Percentiles rank a stretch among this genome's conserved stretches.
Conservation (phyloP, 2,888 invertebrate species). For the Gryllus longicercus region DNA sequence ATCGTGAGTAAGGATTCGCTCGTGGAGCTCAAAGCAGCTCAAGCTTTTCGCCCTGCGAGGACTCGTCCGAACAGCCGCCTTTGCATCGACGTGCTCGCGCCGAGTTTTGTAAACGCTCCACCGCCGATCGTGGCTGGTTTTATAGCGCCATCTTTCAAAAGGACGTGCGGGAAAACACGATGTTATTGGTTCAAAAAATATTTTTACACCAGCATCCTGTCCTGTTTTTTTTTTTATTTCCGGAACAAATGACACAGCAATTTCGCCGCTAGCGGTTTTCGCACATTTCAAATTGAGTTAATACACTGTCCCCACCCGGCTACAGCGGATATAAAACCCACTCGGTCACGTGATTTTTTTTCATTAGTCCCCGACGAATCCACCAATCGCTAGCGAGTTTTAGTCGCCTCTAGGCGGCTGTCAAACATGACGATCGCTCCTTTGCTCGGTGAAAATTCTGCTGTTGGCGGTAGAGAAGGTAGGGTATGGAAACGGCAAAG, state of each 20-base stretch:
- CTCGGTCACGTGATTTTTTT: not conserved
- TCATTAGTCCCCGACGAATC: not conserved
- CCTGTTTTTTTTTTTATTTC: not conserved
- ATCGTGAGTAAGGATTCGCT: no score
- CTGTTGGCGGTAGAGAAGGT: no score
- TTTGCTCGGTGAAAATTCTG: not conserved
- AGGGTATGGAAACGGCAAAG: no score
- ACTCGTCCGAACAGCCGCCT: not conserved
- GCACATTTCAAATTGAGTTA: not conserved
- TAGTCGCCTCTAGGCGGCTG: not conserved
- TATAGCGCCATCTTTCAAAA: not conserved
- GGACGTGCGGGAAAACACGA: not conserved
- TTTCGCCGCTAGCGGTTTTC: not conserved
- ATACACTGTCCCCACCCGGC: not conserved
- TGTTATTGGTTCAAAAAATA: not conserved
- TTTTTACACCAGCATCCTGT: not conserved
- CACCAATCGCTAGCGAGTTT: not conserved
- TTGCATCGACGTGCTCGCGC: not conserved
- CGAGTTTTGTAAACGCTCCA: not conserved
- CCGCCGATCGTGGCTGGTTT: not conserved
- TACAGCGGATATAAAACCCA: slow-evolving; percentile 2
- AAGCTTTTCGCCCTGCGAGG: no score
- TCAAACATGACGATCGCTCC: not conserved
- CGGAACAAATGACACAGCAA: not conserved
- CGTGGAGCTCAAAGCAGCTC: no score